Conservation (phyloP, 2,888 invertebrate species). For the Sarcophaga subvicina region DNA sequence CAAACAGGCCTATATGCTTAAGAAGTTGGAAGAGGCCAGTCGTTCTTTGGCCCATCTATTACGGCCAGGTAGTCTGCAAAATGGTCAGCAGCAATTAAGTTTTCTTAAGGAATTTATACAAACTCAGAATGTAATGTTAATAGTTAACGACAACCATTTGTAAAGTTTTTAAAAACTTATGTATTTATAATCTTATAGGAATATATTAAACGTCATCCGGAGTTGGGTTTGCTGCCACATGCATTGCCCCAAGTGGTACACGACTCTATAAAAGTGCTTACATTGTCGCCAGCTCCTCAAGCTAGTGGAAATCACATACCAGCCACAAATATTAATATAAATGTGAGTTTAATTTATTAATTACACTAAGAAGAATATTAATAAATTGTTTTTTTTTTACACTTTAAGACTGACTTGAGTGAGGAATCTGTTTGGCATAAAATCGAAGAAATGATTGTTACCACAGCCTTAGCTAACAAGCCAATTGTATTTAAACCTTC, state of each 20-base stretch:
- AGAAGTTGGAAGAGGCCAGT: conserved; percentile 87
- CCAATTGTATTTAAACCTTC: conserved; percentile 91
- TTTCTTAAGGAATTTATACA: conserved; percentile 94
- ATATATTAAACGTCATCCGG: conserved; percentile 77
- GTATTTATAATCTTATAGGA: conserved; percentile 73
- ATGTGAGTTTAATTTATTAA: conserved; percentile 70
- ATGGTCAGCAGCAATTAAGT: conserved; percentile 88
- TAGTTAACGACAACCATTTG: too few species aligned
- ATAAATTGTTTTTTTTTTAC: not conserved
- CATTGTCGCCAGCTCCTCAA: conserved; percentile 77
- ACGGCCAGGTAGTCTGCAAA: conserved; percentile 87
- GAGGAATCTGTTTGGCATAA: conserved; percentile 86
- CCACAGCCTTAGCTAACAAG: conserved; percentile 86
- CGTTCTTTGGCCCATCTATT: conserved; percentile 91
- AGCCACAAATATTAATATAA: conserved; percentile 80
- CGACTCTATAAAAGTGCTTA: conserved; percentile 87
- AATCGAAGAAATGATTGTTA: conserved; percentile 90
- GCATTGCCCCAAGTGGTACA: conserved; percentile 89
- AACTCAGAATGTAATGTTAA: conserved; percentile 87
- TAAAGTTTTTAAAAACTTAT: not conserved
- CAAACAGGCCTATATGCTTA: conserved; percentile 92
- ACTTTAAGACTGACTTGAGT: conserved; percentile 77
- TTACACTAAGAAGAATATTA: not conserved
- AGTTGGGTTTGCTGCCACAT: conserved; percentile 84
- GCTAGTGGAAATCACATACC: conserved; percentile 76